A percentile compares a stretch with the other conserved stretches of the same genome.
phyloP scores from a whole-genome alignment of 1,140 invertebrate species.

The Bombus sibiricus region DNA sequence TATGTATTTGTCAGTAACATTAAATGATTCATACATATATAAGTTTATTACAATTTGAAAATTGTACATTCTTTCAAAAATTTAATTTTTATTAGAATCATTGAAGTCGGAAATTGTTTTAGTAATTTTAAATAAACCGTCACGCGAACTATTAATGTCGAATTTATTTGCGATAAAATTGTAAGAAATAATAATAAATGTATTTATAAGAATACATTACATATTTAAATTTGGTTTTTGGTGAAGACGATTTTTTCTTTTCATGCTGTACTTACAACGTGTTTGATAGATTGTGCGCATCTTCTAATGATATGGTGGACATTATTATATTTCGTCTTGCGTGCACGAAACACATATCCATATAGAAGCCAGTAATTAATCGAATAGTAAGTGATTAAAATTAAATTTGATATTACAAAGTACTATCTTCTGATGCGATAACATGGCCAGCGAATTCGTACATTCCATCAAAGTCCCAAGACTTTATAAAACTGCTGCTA shows the following conservation, averaged over 20 bases:
- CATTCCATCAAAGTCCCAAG: constrained; percentile 90
- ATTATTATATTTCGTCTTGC: neutral
- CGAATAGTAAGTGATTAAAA: neutral
- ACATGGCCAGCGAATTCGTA: constrained; percentile 79
- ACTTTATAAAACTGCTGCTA: constrained; percentile 88
- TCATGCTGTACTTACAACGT: neutral
- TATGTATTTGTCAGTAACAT: neutral
- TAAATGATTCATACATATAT: neutral
- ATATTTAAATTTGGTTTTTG: neutral
- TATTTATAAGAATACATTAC: neutral
- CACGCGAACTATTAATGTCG: neutral
- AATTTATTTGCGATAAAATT: neutral
- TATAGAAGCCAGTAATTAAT: neutral
- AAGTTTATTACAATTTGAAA: neutral
- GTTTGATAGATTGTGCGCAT: neutral
- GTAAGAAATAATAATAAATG: neutral
- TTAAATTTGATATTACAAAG: neutral
- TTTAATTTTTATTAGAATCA: neutral
- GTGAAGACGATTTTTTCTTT: neutral
- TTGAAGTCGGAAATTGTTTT: neutral
- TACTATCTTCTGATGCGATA: constrained; percentile 8
- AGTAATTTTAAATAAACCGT: neutral
- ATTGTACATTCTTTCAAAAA: neutral
- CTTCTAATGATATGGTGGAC: neutral
- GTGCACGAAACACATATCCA: neutral